Evolutionary conservation across 2,888 invertebrate genomes (phyloP).

Genomic region (Abrostola triplasia): DNA sequence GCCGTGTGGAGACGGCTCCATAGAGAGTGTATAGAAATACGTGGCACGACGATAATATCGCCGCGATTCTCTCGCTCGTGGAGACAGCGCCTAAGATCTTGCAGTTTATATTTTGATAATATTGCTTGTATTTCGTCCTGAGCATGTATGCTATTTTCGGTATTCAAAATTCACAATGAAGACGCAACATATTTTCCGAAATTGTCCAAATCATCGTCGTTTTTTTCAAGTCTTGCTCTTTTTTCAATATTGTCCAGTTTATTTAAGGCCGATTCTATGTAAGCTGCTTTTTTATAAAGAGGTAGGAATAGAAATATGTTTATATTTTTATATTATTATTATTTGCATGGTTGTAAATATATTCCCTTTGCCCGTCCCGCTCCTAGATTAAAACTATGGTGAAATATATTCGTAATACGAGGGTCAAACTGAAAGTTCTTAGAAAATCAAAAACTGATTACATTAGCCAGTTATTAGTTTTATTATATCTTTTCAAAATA

Average conservation of each 20-base stretch:
- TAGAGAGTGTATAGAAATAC: no score
- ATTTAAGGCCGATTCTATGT: background rate
- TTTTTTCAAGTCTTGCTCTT: background rate
- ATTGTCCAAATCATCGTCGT: background rate
- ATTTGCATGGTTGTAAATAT: background rate
- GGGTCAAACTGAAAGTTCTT: no score
- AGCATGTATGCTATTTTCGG: background rate
- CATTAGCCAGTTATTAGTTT: no score
- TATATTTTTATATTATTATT: background rate
- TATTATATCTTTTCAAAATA: no score
- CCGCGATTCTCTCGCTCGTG: no score
- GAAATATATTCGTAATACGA: no score
- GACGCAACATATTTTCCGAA: background rate
- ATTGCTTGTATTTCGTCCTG: slow-evolving; percentile 8
- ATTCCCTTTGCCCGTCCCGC: no score
- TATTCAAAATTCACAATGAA: background rate
- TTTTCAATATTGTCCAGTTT: background rate
- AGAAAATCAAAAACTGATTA: no score
- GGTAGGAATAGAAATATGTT: background rate
- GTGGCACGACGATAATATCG: no score
- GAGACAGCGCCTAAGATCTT: slow-evolving; percentile 9
- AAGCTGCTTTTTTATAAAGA: background rate
- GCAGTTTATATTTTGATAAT: slow-evolving; percentile 12
- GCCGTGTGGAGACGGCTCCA: no score
- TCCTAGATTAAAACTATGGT: no score